A percentile compares a stretch with the other conserved stretches of the same genome.
These are phyloP conservation scores for Riparia riparia DNA, from an alignment of 2,113 vertebrate species.

Conservation along the genomic window DNA sequence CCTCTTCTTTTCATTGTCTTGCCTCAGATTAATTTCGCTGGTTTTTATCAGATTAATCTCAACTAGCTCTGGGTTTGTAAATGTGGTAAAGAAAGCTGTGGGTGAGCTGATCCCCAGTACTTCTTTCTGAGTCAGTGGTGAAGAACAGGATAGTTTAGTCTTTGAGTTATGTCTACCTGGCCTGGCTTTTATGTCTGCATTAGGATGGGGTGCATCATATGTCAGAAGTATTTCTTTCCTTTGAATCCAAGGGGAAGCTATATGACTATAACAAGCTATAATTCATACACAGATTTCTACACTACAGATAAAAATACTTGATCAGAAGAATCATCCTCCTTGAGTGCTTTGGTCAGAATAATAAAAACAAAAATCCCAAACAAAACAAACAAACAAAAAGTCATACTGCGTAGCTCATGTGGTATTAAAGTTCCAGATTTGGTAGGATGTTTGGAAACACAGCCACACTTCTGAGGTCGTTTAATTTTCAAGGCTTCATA, in stretches of 20 bases:
- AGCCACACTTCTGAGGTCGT: not conserved
- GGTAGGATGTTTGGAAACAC: not conserved
- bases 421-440: not conserved
- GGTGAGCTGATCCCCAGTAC: not conserved
- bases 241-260: not conserved
- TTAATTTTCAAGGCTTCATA: not conserved
- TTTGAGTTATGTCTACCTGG: not conserved
- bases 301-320: not conserved
- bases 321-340: not conserved
- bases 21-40: not conserved
- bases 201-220: not conserved
- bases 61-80: not conserved
- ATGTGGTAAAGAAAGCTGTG: not conserved
- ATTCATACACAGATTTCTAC: not conserved
- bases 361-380: not conserved
- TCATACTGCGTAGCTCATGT: not conserved
- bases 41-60: not conserved
- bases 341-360: not conserved
- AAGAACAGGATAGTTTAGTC: not conserved
- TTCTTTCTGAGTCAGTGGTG: not conserved
- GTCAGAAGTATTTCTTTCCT: not conserved
- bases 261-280: not conserved
- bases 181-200: not conserved
- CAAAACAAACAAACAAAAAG: not conserved
- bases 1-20: not conserved